phyloP scores from a whole-genome alignment of 2,888 invertebrate species.

The Epirrita christyi region DNA sequence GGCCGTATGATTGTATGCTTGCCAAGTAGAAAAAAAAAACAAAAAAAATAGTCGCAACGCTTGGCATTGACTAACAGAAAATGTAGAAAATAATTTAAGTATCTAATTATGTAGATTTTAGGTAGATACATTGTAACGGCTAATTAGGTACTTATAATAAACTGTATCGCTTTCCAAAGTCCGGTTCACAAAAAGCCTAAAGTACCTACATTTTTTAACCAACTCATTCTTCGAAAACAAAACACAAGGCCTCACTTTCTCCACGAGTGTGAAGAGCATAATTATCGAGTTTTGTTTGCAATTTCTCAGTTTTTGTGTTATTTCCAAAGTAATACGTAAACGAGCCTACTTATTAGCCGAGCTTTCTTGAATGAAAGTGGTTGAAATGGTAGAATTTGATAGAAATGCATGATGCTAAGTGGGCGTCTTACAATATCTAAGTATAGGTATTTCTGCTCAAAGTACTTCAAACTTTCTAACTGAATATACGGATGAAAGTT shows the following conservation, averaged over 20 bases:
- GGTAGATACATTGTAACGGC: too few species aligned
- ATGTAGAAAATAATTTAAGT: too few species aligned
- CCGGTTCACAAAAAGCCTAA: conserved; percentile 5
- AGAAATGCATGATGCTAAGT: conserved; percentile 6
- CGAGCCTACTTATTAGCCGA: conserved; percentile 3
- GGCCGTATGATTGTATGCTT: too few species aligned
- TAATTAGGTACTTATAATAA: neutral
- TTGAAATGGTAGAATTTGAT: conserved; percentile 6
- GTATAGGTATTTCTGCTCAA: neutral
- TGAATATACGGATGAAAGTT: neutral
- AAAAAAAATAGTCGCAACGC: too few species aligned
- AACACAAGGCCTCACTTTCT: conserved; percentile 24
- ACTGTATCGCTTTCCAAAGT: conserved; percentile 4
- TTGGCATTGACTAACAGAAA: too few species aligned
- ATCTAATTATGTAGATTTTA: too few species aligned
- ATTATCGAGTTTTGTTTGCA: conserved; percentile 36
- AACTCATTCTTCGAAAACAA: conserved; percentile 28
- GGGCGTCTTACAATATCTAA: neutral
- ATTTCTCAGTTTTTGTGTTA: conserved; percentile 35
- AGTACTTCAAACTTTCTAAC: neutral
- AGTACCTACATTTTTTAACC: conserved; percentile 6
- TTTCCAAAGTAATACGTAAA: conserved; percentile 15
- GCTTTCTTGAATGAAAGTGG: conserved; percentile 17
- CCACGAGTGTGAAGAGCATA: conserved; percentile 26
- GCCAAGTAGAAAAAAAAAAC: too few species aligned